Base-by-base conservation (phyloP, 2,888 invertebrate genomes). In the Spodoptera littoralis region DNA sequence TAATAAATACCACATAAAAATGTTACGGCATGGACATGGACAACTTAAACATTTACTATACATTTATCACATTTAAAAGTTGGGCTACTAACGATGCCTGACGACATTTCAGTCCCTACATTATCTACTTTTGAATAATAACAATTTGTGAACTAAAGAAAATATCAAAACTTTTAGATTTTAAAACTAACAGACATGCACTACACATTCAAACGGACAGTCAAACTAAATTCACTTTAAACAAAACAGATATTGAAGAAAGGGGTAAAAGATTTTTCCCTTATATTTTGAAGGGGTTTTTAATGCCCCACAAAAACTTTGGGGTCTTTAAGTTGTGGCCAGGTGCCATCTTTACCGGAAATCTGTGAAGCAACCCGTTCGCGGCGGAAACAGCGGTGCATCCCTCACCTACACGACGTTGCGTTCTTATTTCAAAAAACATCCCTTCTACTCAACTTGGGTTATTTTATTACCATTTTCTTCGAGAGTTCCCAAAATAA, bases 311-410 rank as follows among this genome's bases (percentile, higher is more conserved):
- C 84, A 92, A 90, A 90, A 92, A 89, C 84, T 88, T 83, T 82
- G 85, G 86, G 82, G 90, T 88, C 86, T 87, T 65, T 52, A 60
- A 74, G 70, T 89, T 83, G 85, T 83, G 85, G 83, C 94, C 94
- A 94, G 94, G 94, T 94, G 94, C 87, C 82, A 88, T 86, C 90
- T 91, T 89, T 92, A 87, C 93, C 93, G 93, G 93, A 93, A 92
- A 93, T 94, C 92, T 92, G 92, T 88, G 90, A 90, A 88, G 83
- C 88, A 91, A 91, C 91, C 90, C 90, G 90, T 90, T 86, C 87
- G 74, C 81, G 81, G 88, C 93, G 93, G 94, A 94, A 93, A 91
- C 92, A 89, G 84, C 86, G 84, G 72, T 66, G 87, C 88, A 92
- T 92, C 93, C 93, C 91, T 88, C 81, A 81, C 85, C 86, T 87